Conservation (phyloP, 2,888 invertebrate species). For the Agrotis exclamationis region DNA sequence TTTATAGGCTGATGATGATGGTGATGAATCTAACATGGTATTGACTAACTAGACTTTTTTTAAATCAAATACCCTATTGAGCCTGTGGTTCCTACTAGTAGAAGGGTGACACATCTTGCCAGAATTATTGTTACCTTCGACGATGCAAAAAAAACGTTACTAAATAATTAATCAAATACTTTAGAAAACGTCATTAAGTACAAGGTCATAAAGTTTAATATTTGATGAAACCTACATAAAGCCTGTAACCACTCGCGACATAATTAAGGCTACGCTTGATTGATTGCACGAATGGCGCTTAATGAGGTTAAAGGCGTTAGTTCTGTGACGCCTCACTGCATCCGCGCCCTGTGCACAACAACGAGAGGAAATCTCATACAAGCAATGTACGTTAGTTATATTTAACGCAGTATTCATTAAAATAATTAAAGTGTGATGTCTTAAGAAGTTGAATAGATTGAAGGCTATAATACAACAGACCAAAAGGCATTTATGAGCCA, state of each 20-base stretch:
- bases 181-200: not conserved
- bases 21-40: no score
- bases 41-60: no score
- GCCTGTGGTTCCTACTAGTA: no score
- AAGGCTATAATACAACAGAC: no score
- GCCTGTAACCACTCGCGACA: not conserved
- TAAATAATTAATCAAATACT: not conserved
- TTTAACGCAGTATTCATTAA: not conserved
- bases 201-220: not conserved
- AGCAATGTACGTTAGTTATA: not conserved
- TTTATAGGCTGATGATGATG: no score
- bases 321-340: conserved; percentile 21
- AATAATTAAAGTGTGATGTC: no score
- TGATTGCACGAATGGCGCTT: conserved; percentile 42
- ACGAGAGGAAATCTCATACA: conserved; percentile 13
- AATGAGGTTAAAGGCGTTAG: conserved; percentile 44
- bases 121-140: no score
- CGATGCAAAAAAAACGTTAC: not conserved
- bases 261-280: conserved; percentile 43
- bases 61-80: no score
- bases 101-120: no score
- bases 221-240: conserved; percentile 15
- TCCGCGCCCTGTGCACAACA: not conserved
- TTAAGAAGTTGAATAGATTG: no score
- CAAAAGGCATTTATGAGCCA: no score